These are phyloP conservation scores for Hecatera dysodea DNA, from an alignment of 2,888 invertebrate species.

Conservation along the genomic window DNA sequence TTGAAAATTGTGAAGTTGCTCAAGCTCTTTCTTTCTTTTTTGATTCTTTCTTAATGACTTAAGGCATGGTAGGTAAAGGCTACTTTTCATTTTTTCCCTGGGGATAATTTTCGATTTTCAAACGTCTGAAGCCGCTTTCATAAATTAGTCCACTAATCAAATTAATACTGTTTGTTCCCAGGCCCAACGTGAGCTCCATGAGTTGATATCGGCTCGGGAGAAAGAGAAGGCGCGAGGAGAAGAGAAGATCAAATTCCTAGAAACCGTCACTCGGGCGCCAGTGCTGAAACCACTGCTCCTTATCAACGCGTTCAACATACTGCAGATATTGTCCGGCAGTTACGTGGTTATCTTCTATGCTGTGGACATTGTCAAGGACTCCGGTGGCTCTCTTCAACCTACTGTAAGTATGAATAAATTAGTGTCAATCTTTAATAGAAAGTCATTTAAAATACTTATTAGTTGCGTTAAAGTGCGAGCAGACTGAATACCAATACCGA, in stretches of 20 bases:
- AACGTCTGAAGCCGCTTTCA: background rate
- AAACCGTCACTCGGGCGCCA: conserved; percentile 89
- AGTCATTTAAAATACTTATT: too few relatives aligned
- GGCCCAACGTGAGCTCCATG: conserved; percentile 92
- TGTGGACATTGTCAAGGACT: conserved; percentile 93
- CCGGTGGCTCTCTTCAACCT: conserved; percentile 86
- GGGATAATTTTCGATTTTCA: too few relatives aligned
- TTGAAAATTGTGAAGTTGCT: background rate
- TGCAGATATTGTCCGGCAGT: conserved; percentile 94
- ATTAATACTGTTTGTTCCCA: conserved; percentile 66
- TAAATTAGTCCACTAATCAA: background rate
- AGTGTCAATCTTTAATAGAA: too few relatives aligned
- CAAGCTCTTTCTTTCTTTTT: too few relatives aligned
- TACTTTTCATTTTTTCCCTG: too few relatives aligned
- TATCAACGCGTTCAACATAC: conserved; percentile 93
- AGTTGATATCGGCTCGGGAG: conserved; percentile 91
- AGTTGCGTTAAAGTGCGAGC: too few relatives aligned
- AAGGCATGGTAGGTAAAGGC: too few relatives aligned
- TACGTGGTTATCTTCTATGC: conserved; percentile 95
- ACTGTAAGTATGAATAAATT: conserved; percentile 79
- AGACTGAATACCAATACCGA: too few relatives aligned
- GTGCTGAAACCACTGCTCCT: conserved; percentile 94
- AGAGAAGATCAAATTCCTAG: conserved; percentile 88
- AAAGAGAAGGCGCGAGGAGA: conserved; percentile 89
- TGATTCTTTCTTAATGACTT: too few relatives aligned